These are phyloP conservation scores for Heliconius melpomene DNA, from an alignment of 1,140 invertebrate genomes.

Conservation along the genomic window DNA sequence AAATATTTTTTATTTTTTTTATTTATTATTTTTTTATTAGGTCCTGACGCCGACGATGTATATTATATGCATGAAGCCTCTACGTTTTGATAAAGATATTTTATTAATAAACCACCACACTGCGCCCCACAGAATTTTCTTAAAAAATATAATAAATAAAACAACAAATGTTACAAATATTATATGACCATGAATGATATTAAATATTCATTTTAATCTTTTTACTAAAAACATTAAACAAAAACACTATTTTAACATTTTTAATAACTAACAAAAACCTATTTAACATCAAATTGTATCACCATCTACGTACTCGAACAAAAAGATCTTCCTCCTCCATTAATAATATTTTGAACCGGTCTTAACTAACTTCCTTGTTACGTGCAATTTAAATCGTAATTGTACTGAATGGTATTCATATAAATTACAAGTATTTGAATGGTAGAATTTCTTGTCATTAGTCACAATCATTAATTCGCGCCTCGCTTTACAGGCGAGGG, in stretches of 20 bases:
- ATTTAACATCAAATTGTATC: neutral
- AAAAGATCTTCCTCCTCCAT: constrained; percentile 11
- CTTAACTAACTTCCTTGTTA: constrained; percentile 28
- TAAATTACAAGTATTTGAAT: constrained; percentile 24
- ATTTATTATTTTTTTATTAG: too few relatives aligned
- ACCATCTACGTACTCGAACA: neutral
- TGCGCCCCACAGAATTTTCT: too few relatives aligned
- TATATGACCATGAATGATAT: neutral
- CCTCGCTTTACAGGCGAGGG: too few relatives aligned
- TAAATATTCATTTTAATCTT: neutral
- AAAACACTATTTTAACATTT: constrained; percentile 13
- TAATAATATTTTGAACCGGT: constrained; percentile 19
- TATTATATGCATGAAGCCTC: too few relatives aligned
- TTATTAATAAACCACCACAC: too few relatives aligned
- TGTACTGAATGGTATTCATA: constrained; percentile 24
- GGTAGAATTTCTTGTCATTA: constrained; percentile 13
- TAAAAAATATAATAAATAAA: too few relatives aligned
- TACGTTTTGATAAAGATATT: too few relatives aligned
- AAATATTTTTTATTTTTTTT: too few relatives aligned
- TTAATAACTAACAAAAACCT: neutral
- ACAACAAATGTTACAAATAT: neutral
- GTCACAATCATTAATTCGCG: neutral
- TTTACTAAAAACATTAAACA: neutral
- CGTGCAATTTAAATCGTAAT: constrained; percentile 19
- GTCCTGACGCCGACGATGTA: too few relatives aligned